Percentiles rank a stretch among this genome's conserved stretches.
These are phyloP conservation scores for Sebastes aleutianus DNA, from an alignment of 2,797 vertebrate genomes.

Conservation along the genomic window DNA sequence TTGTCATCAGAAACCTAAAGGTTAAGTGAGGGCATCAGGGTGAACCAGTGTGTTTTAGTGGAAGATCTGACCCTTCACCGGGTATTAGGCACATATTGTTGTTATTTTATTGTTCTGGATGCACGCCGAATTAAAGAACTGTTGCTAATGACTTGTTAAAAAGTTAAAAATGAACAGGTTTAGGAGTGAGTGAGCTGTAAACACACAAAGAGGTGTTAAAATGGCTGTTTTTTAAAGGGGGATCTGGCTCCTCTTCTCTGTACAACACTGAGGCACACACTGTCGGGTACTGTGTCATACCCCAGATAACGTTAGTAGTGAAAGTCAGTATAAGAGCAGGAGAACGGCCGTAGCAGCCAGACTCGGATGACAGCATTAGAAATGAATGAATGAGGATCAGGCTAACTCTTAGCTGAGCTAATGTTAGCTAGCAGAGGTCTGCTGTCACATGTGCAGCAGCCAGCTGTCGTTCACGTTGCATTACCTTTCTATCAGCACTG, in stretches of 20 bases:
- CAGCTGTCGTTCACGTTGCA: not conserved
- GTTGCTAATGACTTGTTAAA: not conserved
- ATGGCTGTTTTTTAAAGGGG: not conserved
- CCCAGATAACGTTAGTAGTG: not conserved
- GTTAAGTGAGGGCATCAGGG: not conserved
- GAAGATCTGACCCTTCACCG: not conserved
- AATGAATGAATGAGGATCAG: not conserved
- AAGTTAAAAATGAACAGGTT: not conserved
- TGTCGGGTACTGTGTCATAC: not conserved
- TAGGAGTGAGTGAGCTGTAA: not conserved
- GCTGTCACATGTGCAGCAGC: not conserved
- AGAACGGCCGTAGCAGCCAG: not conserved
- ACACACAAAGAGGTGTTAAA: not conserved
- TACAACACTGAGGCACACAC: not conserved
- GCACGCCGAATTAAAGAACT: not conserved
- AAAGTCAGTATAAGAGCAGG: not conserved
- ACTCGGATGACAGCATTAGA: not conserved
- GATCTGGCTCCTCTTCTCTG: not conserved
- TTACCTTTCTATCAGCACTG: slow-evolving; percentile 66
- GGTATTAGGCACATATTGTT: not conserved
- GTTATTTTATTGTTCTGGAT: not conserved
- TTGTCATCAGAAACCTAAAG: not conserved
- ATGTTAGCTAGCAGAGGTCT: not conserved
- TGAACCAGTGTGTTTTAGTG: not conserved
- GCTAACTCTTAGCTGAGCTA: not conserved